Evolutionary conservation across 2,797 vertebrate species (phyloP), one percentile per base, ranked within the genome.

Genomic region (Fratercula arctica): DNA sequence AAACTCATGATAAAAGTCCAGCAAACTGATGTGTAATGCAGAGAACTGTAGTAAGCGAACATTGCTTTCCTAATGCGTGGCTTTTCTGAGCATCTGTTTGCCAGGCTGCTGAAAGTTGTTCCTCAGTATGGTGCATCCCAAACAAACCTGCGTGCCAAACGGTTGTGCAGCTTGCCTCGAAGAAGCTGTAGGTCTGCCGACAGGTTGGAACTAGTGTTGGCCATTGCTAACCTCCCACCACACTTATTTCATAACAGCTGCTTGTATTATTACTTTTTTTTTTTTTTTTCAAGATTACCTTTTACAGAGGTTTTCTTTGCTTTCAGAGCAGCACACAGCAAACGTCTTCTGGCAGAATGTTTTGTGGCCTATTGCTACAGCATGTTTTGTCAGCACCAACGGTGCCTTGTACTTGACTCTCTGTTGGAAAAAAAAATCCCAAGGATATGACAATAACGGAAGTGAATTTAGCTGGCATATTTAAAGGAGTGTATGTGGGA

Each of bases 401-500:
- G 56, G 45, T 67, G 20, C 69, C 92, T 89, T 53, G 60, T 74
- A 37, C 24, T 78, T 66, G 37, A 51, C 41, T 82, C 33, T 43
- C 57, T 81, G 75, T 43, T 77, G 84, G 43, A 1, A 57, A 70
- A 69, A 33, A 60, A 57, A 24, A 74, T 60, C 60, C 53, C 64
- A 68, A 87, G 83, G 70, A n/a, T 18, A 2, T 31, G 54, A 29
- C 33, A 77, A 16, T 53, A 76, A 82, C 31, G 60, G 70, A 66
- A 73, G 54, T 66, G 75, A 90, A 66, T 95, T 86, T 77, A 92
- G 45, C 56, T 93, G 88, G 63, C 31, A 26, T 63, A 70, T 87
- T 93, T 83, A 43, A 60, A 63, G n/a, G 83, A 82, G 25, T 4
- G 5, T 57, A 39, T 75, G 46, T 73, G 76, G 43, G 64, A 66